Percentiles rank a stretch among this genome's conserved stretches.
phyloP scores from a whole-genome alignment of 2,113 vertebrate genomes.

The Petaurus breviceps region DNA sequence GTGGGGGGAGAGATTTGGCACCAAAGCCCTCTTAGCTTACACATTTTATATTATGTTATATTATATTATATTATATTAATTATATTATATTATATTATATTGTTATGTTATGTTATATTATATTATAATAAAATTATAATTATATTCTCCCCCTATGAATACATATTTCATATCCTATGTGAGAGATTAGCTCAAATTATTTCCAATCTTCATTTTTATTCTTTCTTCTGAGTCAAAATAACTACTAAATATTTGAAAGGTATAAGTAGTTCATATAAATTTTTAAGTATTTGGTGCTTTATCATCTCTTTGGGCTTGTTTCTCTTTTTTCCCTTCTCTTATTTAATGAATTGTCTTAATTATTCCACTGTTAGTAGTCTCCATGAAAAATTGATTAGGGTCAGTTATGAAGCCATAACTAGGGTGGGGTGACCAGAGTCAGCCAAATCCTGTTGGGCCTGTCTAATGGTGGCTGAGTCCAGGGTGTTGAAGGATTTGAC shows the following conservation, averaged over 20 bases:
- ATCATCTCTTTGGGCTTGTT: not conserved
- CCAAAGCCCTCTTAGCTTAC: not conserved
- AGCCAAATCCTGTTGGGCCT: not conserved
- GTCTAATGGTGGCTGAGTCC: not conserved
- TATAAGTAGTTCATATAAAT: not conserved
- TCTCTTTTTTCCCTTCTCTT: not conserved
- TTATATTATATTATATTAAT: too few species aligned
- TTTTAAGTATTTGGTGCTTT: not conserved
- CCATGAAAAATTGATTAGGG: not conserved
- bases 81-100: not conserved
- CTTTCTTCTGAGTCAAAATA: not conserved
- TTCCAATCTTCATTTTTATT: not conserved
- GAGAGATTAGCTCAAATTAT: not conserved
- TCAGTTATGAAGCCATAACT: not conserved
- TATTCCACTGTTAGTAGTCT: not conserved
- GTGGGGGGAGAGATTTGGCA: not conserved
- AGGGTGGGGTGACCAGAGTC: not conserved
- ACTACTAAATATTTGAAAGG: not conserved
- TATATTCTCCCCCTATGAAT: not conserved
- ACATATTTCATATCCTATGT: not conserved
- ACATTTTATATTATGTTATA: not conserved
- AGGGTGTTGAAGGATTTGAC: not conserved
- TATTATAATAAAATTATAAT: too few species aligned
- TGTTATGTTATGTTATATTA: too few species aligned
- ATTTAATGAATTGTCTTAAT: not conserved